Evolutionary conservation across 2,888 invertebrate species (phyloP).

Genomic region (Thera obeliscata): DNA sequence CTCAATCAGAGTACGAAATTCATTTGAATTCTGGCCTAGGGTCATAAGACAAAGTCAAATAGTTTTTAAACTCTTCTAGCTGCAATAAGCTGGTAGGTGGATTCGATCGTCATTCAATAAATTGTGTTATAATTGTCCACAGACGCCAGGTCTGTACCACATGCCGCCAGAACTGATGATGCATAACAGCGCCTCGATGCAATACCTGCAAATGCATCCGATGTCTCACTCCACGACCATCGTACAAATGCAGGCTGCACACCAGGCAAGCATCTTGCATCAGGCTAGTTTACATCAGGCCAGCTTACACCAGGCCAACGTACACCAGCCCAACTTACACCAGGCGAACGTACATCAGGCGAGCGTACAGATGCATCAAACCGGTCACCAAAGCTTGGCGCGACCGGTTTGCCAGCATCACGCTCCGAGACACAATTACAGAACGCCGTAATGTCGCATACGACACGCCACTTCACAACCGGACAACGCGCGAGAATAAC

Average conservation of each 20-base stretch:
- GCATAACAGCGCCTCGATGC: conserved; percentile 75
- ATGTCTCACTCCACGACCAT: conserved; percentile 50
- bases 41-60: no score
- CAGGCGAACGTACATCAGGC: conserved; percentile 4
- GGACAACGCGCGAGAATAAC: conserved; percentile 4
- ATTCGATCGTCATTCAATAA: not conserved
- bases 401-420: conserved; percentile 64
- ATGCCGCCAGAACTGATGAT: conserved; percentile 80
- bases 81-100: not conserved
- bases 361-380: conserved; percentile 36
- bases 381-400: conserved; percentile 38
- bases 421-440: conserved; percentile 55
- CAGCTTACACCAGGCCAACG: conserved; percentile 16
- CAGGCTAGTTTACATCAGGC: conserved; percentile 35
- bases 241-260: conserved; percentile 49
- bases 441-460: conserved; percentile 41
- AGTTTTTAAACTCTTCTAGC: no score
- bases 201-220: conserved; percentile 73
- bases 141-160: conserved; percentile 79
- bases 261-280: conserved; percentile 47
- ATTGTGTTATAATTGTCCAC: conserved; percentile 33
- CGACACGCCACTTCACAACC: conserved; percentile 35
- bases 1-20: no score
- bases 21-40: no score
- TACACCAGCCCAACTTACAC: conserved; percentile 17